Base-by-base conservation (phyloP, 1,140 invertebrate species). In the Eumeta japonica region DNA sequence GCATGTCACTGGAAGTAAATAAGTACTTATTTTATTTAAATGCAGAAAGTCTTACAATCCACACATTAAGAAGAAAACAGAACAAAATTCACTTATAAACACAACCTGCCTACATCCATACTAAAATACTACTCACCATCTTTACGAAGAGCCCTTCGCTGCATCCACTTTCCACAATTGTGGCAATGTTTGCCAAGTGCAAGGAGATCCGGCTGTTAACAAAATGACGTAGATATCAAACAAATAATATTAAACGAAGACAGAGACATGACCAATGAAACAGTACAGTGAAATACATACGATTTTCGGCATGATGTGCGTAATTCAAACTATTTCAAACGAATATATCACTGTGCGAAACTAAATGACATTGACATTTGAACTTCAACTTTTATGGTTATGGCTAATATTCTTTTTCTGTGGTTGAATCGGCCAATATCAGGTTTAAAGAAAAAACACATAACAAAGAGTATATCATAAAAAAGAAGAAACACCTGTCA, bases 121-220 rank as follows among this genome's bases (percentile, higher is more conserved):
- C 4, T 14, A 32, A 39, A 31, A 39, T 32, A 39, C 16, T 39
- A 32, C 29, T 39, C 12, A 39, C 37, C 37, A 31, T 39, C 37
- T 39, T 39, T 39, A 32, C 37, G 37, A 31, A 39, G 37, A 32
- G 37, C 37, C 29, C 29, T 31, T 39, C 37, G 37, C 29, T 31
- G 28, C 29, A 39, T 39, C 37, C 37, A 39, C 28, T 39, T 32
- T 20, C 17, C 29, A 32, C n/a, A n/a, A n/a, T n/a, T n/a, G n/a
- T n/a, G n/a, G n/a, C n/a, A n/a, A n/a, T n/a, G n/a, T n/a, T n/a
- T 39, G 19, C 28, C 37, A 29, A 39, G 32, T 32, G 35, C 35
- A 36, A 24, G 35, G 35, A 36, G 35, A 36, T 36, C 13, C 19
- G 35, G 35, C 35, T 36, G 35, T 36, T 36, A 36, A 36, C 20